These are phyloP conservation scores for Allygus modestus DNA, from an alignment of 2,888 invertebrate genomes.

Conservation along the genomic window DNA sequence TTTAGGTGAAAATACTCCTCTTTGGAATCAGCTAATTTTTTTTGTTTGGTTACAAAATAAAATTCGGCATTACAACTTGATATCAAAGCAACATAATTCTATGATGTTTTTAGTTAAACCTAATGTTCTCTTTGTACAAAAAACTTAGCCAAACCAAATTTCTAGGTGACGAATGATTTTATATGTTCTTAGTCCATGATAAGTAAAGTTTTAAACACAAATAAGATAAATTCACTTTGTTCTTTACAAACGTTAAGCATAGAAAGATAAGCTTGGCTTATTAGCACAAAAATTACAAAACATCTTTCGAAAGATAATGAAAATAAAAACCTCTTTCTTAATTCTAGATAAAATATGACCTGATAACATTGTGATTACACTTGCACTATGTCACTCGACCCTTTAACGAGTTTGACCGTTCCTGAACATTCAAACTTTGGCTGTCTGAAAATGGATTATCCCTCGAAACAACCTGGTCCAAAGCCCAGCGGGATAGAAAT, in stretches of 20 bases:
- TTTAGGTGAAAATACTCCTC: too few relatives aligned
- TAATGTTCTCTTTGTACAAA: too few relatives aligned
- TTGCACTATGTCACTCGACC: background rate
- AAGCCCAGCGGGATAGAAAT: too few relatives aligned
- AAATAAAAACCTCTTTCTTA: slow-evolving; percentile 13
- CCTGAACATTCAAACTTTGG: background rate
- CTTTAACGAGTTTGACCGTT: background rate
- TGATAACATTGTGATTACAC: background rate
- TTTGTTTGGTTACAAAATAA: too few relatives aligned
- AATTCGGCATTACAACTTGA: too few relatives aligned
- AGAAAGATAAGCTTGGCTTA: background rate
- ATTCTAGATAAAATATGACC: slow-evolving; percentile 17
- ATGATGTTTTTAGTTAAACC: too few relatives aligned
- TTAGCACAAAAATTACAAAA: background rate
- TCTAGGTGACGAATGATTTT: background rate
- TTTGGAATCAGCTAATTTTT: too few relatives aligned
- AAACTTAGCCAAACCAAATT: too few relatives aligned
- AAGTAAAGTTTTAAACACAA: background rate
- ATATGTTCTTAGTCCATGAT: background rate
- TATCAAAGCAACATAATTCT: too few relatives aligned
- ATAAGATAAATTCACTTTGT: background rate
- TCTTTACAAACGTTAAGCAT: slow-evolving; percentile 14
- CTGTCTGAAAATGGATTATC: too few relatives aligned
- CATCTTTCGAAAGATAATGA: background rate
- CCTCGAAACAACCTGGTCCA: too few relatives aligned